Conservation (phyloP, 2,797 vertebrate genomes). For the Sebastes variabilis region DNA sequence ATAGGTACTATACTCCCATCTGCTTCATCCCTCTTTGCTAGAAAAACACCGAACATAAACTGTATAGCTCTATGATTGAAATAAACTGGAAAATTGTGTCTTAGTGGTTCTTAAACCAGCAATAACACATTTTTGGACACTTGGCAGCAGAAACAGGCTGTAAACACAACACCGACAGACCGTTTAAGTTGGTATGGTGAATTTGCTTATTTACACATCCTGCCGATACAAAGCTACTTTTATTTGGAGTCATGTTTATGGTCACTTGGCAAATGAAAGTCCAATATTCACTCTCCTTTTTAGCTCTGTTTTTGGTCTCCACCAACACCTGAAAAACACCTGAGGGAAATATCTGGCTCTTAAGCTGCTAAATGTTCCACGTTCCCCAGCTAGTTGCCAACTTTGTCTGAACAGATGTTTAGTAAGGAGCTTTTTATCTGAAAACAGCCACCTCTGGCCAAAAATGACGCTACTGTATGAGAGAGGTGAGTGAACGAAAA, state of each 20-base stretch:
- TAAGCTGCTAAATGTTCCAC: not conserved
- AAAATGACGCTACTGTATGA: not conserved
- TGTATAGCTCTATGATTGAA: not conserved
- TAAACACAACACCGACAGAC: not conserved
- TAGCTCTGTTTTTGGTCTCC: not conserved
- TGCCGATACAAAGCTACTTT: not conserved
- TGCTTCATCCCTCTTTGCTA: not conserved
- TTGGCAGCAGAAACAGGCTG: not conserved
- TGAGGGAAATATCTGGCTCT: not conserved
- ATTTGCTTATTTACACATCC: not conserved
- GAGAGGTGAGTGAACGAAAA: not conserved
- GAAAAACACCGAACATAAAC: not conserved
- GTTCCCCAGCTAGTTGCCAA: not conserved
- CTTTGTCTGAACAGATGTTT: not conserved
- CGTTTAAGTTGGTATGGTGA: not conserved
- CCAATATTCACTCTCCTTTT: not conserved
- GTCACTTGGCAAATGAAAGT: not conserved
- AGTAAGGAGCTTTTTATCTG: not conserved
- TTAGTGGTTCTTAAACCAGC: not conserved
- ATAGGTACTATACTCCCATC: not conserved
- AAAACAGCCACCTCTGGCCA: not conserved
- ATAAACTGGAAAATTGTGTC: not conserved
- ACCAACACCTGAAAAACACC: not conserved
- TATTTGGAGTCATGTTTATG: not conserved
- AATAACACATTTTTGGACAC: too few species aligned